Percentiles rank a stretch among this genome's conserved stretches.
Conservation (phyloP, 2,113 vertebrate species). For the Siphamia tubifer region DNA sequence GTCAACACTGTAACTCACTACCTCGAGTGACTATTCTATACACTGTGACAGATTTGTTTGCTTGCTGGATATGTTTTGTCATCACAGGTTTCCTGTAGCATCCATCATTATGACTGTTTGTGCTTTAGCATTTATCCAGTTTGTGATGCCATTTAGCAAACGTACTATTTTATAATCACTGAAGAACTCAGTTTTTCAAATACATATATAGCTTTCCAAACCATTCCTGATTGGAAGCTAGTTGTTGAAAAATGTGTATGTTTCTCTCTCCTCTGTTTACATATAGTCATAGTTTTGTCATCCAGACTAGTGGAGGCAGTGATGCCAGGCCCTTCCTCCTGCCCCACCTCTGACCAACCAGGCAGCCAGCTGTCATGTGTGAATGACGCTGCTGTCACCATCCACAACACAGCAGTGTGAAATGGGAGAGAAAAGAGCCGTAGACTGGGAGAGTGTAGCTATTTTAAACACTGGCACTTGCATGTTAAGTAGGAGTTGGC, state of each 20-base stretch:
- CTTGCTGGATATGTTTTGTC: too few species aligned
- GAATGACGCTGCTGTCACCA: conserved; percentile 62
- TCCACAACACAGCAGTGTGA: conserved; percentile 56
- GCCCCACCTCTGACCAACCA: conserved; percentile 37
- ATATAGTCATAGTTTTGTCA: neutral
- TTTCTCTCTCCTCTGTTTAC: neutral
- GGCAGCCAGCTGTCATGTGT: conserved; percentile 66
- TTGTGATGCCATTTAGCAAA: too few species aligned
- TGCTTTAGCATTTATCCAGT: too few species aligned
- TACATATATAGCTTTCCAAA: too few species aligned
- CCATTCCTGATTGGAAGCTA: too few species aligned
- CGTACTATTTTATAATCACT: too few species aligned
- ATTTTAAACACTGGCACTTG: conserved; percentile 60
- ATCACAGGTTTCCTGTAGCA: too few species aligned
- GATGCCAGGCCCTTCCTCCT: neutral
- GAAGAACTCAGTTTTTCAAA: too few species aligned
- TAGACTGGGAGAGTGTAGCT: conserved; percentile 10
- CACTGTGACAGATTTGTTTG: too few species aligned
- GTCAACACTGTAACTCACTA: neutral
- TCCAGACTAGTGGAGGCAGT: conserved; percentile 2
- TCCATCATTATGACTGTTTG: too few species aligned
- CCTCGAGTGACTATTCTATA: too few species aligned
- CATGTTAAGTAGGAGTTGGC: conserved; percentile 53
- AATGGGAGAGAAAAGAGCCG: conserved; percentile 42
- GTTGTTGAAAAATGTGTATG: neutral